Evolutionary conservation across 2,797 vertebrate species (phyloP).

Genomic region (Sorex maritimensis): DNA sequence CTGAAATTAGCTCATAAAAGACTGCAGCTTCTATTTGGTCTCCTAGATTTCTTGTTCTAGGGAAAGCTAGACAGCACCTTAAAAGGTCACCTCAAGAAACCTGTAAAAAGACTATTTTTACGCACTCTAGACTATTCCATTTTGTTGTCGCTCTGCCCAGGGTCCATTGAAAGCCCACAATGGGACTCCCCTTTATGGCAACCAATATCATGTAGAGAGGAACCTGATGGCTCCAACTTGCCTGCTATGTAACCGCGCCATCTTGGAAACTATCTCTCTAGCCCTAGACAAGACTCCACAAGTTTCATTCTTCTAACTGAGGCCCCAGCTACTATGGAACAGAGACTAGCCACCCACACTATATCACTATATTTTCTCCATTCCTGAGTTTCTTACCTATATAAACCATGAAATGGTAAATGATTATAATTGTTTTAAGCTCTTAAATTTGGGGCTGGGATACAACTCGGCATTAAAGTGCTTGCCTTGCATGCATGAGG

Average conservation of each 20-base stretch:
- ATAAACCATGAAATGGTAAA: background rate
- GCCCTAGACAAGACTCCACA: background rate
- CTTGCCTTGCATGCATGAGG: too few species aligned
- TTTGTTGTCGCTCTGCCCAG: too few species aligned
- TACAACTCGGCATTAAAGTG: too few species aligned
- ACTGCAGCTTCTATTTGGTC: background rate
- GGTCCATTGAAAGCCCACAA: too few species aligned
- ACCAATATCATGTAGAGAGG: too few species aligned
- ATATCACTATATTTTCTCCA: background rate
- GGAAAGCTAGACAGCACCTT: background rate
- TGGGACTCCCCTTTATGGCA: too few species aligned
- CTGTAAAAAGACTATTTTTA: background rate
- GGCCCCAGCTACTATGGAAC: background rate
- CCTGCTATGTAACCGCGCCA: background rate
- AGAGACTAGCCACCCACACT: background rate
- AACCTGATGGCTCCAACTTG: background rate
- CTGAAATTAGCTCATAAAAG: background rate
- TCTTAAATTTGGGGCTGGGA: too few species aligned
- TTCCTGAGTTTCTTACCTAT: background rate
- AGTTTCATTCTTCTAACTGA: background rate
- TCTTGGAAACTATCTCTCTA: background rate
- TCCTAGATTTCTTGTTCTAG: background rate
- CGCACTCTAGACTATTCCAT: too few species aligned
- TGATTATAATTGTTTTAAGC: too few species aligned
- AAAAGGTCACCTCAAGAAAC: background rate